Base-by-base conservation (phyloP, 2,888 invertebrate species). In the Malachius bipustulatus region DNA sequence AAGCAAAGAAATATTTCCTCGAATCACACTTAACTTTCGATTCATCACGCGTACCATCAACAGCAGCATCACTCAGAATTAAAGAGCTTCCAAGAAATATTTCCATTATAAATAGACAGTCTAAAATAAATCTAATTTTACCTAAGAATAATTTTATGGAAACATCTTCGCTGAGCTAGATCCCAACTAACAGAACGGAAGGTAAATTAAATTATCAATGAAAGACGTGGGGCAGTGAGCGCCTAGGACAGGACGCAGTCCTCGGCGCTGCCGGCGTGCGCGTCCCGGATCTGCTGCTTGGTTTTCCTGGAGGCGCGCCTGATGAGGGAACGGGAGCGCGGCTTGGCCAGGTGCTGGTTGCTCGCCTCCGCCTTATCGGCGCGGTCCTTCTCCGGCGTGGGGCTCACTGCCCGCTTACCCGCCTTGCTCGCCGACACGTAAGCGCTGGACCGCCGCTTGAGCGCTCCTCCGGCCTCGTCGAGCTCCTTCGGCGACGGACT, bases 281-380 rank as follows among this genome's bases (percentile, higher is more conserved):
- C 73, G 50, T 81, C 80, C 46, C 78, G 67, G 47, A 81, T 77
- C 63, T 82, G 82, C 55, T 82, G 81, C 54, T 81, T 81, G 41
- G 81, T 75, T 63, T 82, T 83, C 47, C 81, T 72, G 51, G 82
- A 82, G 39, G 82, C 78, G 42, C 85, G 70, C 45, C 87, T 69
- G 47, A 87, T 85, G 40, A 87, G 70, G 40, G 82, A 82, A 34
- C 65, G 48, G 16, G 63, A 61, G 16, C 62, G 50, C 9, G 61
- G 64, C 41, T 64, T 64, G 31, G 52, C 46, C 40, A 50, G 38
- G 10, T 43, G 46, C 15, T 50, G 44, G 35, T 54, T 46, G 38
- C 50, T 47, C 32, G 50, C 52, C 26, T 48, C 45, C n/a, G 42
- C 40, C 26, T 33, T 39, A 14, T 54, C 50, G 16, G 52, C 48